Evolutionary conservation across 2,113 vertebrate genomes (phyloP).

Genomic region (Salvelinus alpinus): DNA sequence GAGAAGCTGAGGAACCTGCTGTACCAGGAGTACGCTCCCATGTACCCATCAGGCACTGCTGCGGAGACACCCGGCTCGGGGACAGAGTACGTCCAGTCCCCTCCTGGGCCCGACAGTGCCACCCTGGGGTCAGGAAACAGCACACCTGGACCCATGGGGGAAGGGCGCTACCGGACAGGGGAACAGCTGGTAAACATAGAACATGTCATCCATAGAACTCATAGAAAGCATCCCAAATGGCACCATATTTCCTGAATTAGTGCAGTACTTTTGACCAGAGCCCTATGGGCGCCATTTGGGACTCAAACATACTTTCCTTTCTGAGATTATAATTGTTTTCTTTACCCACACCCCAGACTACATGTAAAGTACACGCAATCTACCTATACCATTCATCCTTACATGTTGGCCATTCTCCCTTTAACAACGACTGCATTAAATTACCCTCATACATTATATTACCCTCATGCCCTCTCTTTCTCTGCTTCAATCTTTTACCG

Average conservation of each 20-base stretch:
- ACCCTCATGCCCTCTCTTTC: background rate
- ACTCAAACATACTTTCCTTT: background rate
- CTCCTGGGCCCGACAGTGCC: slow-evolving; percentile 75
- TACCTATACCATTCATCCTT: too few species aligned
- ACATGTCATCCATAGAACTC: background rate
- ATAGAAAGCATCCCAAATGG: background rate
- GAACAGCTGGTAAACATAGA: slow-evolving; percentile 72
- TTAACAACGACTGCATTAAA: background rate
- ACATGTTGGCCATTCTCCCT: background rate
- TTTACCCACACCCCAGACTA: too few species aligned
- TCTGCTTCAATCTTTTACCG: background rate
- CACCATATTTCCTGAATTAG: background rate
- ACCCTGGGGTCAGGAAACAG: slow-evolving; percentile 60
- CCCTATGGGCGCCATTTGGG: background rate
- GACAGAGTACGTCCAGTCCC: slow-evolving; percentile 77
- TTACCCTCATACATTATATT: background rate
- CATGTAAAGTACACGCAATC: too few species aligned
- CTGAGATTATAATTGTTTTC: background rate
- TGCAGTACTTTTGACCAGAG: background rate
- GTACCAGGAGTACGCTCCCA: slow-evolving; percentile 92
- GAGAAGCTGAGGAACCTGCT: slow-evolving; percentile 94
- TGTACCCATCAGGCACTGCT: slow-evolving; percentile 82
- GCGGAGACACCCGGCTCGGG: slow-evolving; percentile 80
- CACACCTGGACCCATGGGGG: slow-evolving; percentile 46
- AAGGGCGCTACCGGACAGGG: slow-evolving; percentile 66